These are phyloP conservation scores for Egretta garzetta DNA, from an alignment of 2,113 vertebrate species.

Conservation along the genomic window DNA sequence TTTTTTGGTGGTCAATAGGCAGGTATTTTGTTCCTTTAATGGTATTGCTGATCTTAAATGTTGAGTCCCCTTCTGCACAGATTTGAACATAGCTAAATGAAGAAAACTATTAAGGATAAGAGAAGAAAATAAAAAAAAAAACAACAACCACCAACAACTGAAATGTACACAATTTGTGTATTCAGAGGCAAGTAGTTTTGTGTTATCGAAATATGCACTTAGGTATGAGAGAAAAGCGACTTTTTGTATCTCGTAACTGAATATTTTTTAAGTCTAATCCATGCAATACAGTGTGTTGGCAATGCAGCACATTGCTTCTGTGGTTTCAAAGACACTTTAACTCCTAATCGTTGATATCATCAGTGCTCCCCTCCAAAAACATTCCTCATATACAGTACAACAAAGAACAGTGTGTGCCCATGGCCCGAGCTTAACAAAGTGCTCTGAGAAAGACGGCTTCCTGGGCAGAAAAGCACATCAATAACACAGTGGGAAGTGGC, in stretches of 20 bases:
- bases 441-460: constrained; percentile 61
- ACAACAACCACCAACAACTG: background rate
- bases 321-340: background rate
- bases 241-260: background rate
- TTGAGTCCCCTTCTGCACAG: background rate
- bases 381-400: constrained; percentile 51
- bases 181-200: background rate
- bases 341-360: background rate
- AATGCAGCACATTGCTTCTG: background rate
- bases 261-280: background rate
- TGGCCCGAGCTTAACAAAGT: constrained; percentile 62
- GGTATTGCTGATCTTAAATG: background rate
- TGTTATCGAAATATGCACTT: background rate
- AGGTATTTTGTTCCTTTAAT: background rate
- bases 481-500: constrained; percentile 83
- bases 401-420: constrained; percentile 69
- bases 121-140: background rate
- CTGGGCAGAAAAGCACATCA: constrained; percentile 80
- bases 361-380: background rate
- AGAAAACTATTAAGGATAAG: background rate
- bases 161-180: background rate
- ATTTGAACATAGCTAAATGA: background rate
- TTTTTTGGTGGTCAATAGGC: background rate
- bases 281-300: background rate
- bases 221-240: background rate